Base-by-base conservation (phyloP, 2,113 vertebrate genomes). In the Riparia riparia region DNA sequence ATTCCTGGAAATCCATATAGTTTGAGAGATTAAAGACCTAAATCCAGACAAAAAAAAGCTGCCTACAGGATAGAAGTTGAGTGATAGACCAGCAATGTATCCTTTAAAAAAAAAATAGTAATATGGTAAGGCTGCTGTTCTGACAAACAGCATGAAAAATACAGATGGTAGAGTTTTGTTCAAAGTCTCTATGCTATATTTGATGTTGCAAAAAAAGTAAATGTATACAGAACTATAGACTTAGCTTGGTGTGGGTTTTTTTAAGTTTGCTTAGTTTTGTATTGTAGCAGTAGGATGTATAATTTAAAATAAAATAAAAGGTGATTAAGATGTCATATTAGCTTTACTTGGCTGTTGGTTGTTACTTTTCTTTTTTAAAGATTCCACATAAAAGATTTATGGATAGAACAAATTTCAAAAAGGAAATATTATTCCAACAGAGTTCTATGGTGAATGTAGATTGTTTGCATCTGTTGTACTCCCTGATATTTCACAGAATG, bases 321-420 rank as follows among this genome's bases (percentile, higher is more conserved):
- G 9, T 57, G 31, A 82, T 92, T 83, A 53, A 86, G 65, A 65
- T 50, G 68, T 76, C 28, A 8, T 71, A 58, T 76, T 44, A 90
- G 26, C 51, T 90, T 97, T 82, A 44, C 58, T 91, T 96, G 8
- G 3, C 37, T 70, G 6, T 8, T 41, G 22, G 15, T 60, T 53
- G n/a, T 6, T 69, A 5, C 14, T 44, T 68, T 24, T 39, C 5
- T 53, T 29, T 42, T 90, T 74, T 42, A 22, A 86, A 91, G 31
- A 42, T 95, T 71, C 66, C 41, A 26, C 70, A 61, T 42, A 45
- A 93, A 94, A 94, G 69, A 81, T 93, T 88, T 72, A 78, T 90
- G 85, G 92, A 76, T n/a, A 84, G 58, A 79, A 91, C 70, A 95
- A 97, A 96, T 97, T 90, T 81, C 63, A 96, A 71, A 98, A 97